Base-by-base conservation (phyloP, 2,888 invertebrate species). In the Hyposoter didymator region DNA sequence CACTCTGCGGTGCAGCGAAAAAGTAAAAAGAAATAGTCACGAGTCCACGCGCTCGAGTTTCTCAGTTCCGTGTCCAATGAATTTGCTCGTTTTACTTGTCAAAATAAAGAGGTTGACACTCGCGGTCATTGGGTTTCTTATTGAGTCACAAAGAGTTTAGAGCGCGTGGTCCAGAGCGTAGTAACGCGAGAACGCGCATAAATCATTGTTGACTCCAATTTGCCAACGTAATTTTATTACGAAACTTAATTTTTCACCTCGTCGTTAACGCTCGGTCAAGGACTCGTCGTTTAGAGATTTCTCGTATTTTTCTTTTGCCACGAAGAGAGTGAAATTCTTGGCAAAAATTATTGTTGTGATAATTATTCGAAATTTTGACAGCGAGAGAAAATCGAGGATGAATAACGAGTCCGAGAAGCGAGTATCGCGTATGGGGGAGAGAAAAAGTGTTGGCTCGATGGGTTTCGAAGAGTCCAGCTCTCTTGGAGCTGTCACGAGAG, bases 11-110 rank as follows among this genome's bases (percentile, higher is more conserved):
- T 43, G 2, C 28, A 1, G 17, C 43, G 55, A 52, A 66, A 32
- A 55, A 59, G 67, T 59, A 12, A 52, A 59, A 52, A 49, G 45
- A 43, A 47, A 39, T 49, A 70, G 47, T 69, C 76, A 73, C 83
- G 80, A 83, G 83, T 83, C 80, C 73, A 52, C 80, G 62, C 76
- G 75, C 75, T 28, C 14, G 49, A 70, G 75, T 78, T 82, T 87
- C 76, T 84, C 62, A 78, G 82, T 83, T 86, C 86, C 62, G 49
- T 55, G 28, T 73, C 79, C 89, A 85, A 91, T 91, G 90, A 91
- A 91, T 90, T 89, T 89, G 43, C 88, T 76, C 87, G 81, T 84
- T 84, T 88, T 78, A 88, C 90, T 87, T 91, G 92, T 92, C 92
- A 92, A 90, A 92, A 92, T 90, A 91, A 45, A 84, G 55, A 19